Conservation (phyloP, 2,888 invertebrate species). For the Dicyrtoma fusca region DNA sequence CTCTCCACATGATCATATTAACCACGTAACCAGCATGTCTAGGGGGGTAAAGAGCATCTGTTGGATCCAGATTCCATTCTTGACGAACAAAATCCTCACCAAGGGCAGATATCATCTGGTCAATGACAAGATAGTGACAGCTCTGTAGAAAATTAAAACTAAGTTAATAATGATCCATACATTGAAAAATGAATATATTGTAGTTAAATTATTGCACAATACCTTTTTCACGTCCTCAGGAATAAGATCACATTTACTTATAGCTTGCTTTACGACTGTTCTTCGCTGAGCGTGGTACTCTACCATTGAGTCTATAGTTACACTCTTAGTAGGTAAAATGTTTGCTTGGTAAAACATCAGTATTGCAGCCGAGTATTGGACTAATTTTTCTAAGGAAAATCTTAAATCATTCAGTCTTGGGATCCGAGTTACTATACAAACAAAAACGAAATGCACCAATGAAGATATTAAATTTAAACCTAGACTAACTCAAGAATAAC, state of each 20-base stretch:
- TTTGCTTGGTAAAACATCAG: slow-evolving; percentile 52
- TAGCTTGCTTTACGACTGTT: slow-evolving; percentile 37
- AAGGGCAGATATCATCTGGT: slow-evolving; percentile 49
- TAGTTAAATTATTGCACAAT: too few relatives aligned
- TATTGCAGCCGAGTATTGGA: slow-evolving; percentile 53
- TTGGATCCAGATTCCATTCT: slow-evolving; percentile 50
- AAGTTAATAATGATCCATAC: too few relatives aligned
- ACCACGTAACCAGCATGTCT: slow-evolving; percentile 51
- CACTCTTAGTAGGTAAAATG: slow-evolving; percentile 46
- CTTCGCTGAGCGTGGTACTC: slow-evolving; percentile 43
- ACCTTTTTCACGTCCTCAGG: slow-evolving; percentile 47
- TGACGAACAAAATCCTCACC: slow-evolving; percentile 43
- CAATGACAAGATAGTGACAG: slow-evolving; percentile 51
- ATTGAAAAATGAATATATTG: not conserved
- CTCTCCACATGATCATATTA: slow-evolving; percentile 53
- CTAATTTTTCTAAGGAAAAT: slow-evolving; percentile 49
- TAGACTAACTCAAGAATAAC: too few relatives aligned
- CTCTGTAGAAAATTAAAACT: too few relatives aligned
- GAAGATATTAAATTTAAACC: too few relatives aligned
- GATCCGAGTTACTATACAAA: slow-evolving; percentile 22
- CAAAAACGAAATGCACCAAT: too few relatives aligned
- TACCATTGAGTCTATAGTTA: slow-evolving; percentile 36
- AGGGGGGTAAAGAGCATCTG: slow-evolving; percentile 52
- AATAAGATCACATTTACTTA: slow-evolving; percentile 43
- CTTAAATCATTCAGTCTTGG: slow-evolving; percentile 42